These are phyloP conservation scores for Gymnosoma rotundatum DNA, from an alignment of 2,888 invertebrate genomes.

Conservation along the genomic window DNA sequence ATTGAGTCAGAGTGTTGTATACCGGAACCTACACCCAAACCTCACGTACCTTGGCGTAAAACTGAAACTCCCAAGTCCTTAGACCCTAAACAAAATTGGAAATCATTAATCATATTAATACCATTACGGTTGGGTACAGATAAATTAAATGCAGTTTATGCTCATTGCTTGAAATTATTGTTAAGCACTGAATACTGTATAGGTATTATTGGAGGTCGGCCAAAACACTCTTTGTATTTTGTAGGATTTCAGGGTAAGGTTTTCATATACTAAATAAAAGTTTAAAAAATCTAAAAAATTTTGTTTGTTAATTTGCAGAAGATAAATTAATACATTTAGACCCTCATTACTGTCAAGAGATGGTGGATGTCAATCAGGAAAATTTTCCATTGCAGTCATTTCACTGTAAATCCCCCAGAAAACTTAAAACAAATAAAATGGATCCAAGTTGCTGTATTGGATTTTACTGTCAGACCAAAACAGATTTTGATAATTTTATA, in stretches of 20 bases:
- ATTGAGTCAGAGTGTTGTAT: slow-evolving; percentile 86
- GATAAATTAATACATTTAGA: slow-evolving; percentile 95
- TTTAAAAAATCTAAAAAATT: background rate
- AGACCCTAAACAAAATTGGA: slow-evolving; percentile 84
- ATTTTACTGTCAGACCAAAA: slow-evolving; percentile 90
- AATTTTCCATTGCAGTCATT: slow-evolving; percentile 90
- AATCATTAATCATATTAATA: slow-evolving; percentile 90
- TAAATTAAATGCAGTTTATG: slow-evolving; percentile 92
- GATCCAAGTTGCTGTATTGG: slow-evolving; percentile 96
- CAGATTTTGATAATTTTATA: slow-evolving; percentile 90
- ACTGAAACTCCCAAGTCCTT: slow-evolving; percentile 69
- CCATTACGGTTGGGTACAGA: slow-evolving; percentile 94
- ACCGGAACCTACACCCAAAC: slow-evolving; percentile 79
- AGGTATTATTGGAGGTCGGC: slow-evolving; percentile 96
- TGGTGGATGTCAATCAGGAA: slow-evolving; percentile 91
- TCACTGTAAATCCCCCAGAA: slow-evolving; percentile 93
- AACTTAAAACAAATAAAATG: slow-evolving; percentile 92
- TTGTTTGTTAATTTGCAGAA: slow-evolving; percentile 83
- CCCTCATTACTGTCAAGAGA: slow-evolving; percentile 97
- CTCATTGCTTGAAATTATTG: slow-evolving; percentile 90
- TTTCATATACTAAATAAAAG: background rate
- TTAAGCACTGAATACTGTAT: slow-evolving; percentile 92
- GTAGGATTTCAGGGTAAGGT: slow-evolving; percentile 91
- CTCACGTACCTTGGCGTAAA: slow-evolving; percentile 79
- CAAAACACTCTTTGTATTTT: slow-evolving; percentile 96